phyloP scores from a whole-genome alignment of 1,140 invertebrate species.

The Pseudomyrmex cubaensis region DNA sequence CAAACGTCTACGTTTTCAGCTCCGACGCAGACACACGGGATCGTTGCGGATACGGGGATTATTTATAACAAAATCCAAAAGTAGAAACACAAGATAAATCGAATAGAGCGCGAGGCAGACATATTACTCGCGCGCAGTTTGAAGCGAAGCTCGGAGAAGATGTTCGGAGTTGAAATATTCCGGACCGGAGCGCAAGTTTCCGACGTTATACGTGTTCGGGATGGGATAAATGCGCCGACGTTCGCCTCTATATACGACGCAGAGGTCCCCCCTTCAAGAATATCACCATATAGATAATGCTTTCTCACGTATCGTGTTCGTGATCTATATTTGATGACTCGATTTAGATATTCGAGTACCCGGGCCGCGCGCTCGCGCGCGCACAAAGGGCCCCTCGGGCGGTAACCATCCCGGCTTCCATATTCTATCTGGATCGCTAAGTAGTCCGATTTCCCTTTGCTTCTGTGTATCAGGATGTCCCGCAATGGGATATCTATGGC shows the following conservation, averaged over 20 bases:
- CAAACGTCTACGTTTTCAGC: no score
- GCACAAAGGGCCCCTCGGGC: constrained; percentile 50
- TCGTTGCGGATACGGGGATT: not conserved
- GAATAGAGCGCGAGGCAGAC: constrained; percentile 24
- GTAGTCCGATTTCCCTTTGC: constrained; percentile 53
- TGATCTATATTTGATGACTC: constrained; percentile 76
- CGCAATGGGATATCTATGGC: constrained; percentile 49
- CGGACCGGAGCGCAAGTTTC: constrained; percentile 35
- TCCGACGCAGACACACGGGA: no score
- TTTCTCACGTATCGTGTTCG: constrained; percentile 66
- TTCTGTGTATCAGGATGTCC: constrained; percentile 25
- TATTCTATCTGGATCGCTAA: constrained; percentile 49
- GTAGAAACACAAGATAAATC: constrained; percentile 35
- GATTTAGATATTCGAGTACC: constrained; percentile 72
- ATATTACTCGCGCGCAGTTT: constrained; percentile 29
- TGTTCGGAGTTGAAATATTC: constrained; percentile 38
- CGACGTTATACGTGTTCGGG: constrained; percentile 6
- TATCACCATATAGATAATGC: constrained; percentile 70
- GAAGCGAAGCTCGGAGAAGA: constrained; percentile 18
- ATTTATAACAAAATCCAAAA: constrained; percentile 1
- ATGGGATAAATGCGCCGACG: constrained; percentile 23
- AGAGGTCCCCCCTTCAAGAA: constrained; percentile 14
- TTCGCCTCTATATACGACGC: not conserved
- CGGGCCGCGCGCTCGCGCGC: constrained; percentile 4
- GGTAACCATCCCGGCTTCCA: constrained; percentile 33